These are phyloP conservation scores for Origma solitaria DNA, from an alignment of 2,113 vertebrate genomes.

Conservation along the genomic window DNA sequence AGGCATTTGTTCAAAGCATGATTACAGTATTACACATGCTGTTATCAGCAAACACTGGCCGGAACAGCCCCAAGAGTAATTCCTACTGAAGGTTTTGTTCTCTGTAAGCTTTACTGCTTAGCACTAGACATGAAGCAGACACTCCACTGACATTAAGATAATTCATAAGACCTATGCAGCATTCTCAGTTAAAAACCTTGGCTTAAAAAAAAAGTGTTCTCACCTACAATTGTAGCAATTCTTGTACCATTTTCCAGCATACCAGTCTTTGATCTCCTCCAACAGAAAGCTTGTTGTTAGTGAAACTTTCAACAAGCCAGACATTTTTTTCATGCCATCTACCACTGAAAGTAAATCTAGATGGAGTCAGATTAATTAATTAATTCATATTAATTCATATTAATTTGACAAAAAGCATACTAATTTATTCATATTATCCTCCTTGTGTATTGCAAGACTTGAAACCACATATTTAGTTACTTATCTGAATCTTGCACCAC, in stretches of 20 bases:
- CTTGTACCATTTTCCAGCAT: neutral
- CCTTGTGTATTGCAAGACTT: neutral
- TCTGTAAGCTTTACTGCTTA: neutral
- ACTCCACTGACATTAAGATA: neutral
- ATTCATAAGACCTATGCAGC: neutral
- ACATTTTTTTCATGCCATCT: neutral
- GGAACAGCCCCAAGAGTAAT: neutral
- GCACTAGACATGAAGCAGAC: neutral
- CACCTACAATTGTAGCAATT: neutral
- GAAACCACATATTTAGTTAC: neutral
- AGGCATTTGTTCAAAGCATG: neutral
- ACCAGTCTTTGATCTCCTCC: neutral
- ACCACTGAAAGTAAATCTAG: neutral
- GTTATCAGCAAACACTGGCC: neutral
- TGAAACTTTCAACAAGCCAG: neutral
- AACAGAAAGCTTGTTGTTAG: neutral
- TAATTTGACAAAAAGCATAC: neutral
- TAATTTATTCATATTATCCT: neutral
- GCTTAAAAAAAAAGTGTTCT: neutral
- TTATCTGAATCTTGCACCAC: neutral
- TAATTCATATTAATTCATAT: neutral
- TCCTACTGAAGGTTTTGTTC: neutral
- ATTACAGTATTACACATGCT: neutral
- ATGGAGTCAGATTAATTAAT: neutral
- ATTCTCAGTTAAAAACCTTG: neutral